Base-by-base conservation (phyloP, 2,113 vertebrate genomes). In the Xerus inauris region DNA sequence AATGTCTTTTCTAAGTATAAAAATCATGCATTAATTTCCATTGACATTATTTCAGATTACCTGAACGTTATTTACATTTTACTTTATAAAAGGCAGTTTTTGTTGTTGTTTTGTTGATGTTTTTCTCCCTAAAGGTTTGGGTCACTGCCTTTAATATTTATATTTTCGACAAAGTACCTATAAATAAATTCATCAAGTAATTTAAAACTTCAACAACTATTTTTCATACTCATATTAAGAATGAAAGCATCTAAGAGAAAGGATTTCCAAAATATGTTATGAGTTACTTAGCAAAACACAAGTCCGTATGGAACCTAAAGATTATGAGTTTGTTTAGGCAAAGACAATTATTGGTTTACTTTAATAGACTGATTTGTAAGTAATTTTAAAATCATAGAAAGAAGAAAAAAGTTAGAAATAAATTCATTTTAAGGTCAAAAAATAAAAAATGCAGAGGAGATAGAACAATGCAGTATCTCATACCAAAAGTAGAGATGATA, bases 361-460 rank as follows among this genome's bases (percentile, higher is more conserved):
- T 79, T 22, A 47, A 51, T 72, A 73, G 11, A 8, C 72, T 62
- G 12, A 81, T 10, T 94, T 88, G 59, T 24, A 92, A 86, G 16
- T 51, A 42, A 82, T 51, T 79, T 94, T 81, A 4, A 94, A 96
- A 85, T 91, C 7, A 51, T 22, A 24, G 12, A 87, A 35, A 64
- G 30, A 89, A 73, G 32, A 28, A 89, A 94, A 28, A n/a, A 72
- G 30, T 76, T 45, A 47, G 11, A 89, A 96, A 54, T 3, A 77
- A 90, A 67, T 95, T 72, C 1, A 82, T 59, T 96, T 90, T 77
- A 91, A 88, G 32, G 45, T 76, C 14, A 81, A 94, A 87, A 84
- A 62, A 22, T 26, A 6, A 8, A 87, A 89, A 81, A 40, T 65
- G 2, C 38, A 30, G 49, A 57, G 64, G 40, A 89, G 26, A 82